Conservation (phyloP, 2,797 vertebrate genomes). For the Paedocypris micromegethes region DNA sequence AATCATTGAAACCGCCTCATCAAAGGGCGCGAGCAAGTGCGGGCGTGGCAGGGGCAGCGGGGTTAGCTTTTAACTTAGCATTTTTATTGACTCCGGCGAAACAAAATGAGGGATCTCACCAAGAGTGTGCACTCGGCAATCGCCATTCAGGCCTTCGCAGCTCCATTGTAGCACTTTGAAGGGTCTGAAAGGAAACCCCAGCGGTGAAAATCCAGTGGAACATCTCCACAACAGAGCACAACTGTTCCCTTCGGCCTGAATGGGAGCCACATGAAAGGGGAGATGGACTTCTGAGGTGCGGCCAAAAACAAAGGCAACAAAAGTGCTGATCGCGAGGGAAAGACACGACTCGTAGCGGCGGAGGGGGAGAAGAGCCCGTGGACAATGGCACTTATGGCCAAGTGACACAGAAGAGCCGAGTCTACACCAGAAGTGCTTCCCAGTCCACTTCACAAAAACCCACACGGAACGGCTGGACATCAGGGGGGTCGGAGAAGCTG, state of each 20-base stretch:
- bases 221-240: constrained; percentile 99
- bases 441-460: constrained; percentile 74
- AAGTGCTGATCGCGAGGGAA: constrained; percentile 99
- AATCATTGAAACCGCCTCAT: constrained; percentile 75
- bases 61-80: constrained; percentile 88
- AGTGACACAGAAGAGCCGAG: constrained; percentile 98
- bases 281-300: constrained; percentile 99
- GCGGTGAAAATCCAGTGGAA: constrained; percentile 99
- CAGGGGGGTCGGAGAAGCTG: constrained; percentile 54
- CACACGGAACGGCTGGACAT: constrained; percentile 83
- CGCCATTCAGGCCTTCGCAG: constrained; percentile 90
- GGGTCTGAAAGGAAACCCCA: constrained; percentile 99
- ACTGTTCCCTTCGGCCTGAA: constrained; percentile 99
- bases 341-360: constrained; percentile 90
- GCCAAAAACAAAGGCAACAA: constrained; percentile 99
- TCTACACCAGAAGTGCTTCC: constrained; percentile 92
- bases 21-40: constrained; percentile 71
- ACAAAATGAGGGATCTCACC: constrained; percentile 98
- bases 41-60: constrained; percentile 68
- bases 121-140: constrained; percentile 91
- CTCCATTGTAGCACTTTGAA: constrained; percentile 92
- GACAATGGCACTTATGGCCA: constrained; percentile 88
- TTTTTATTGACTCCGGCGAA: constrained; percentile 99
- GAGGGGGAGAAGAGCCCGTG: constrained; percentile 79
- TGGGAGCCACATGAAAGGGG: constrained; percentile 97